Percentiles rank a stretch among this genome's conserved stretches.
phyloP scores from a whole-genome alignment of 2,113 vertebrate species.

The Ceyx melanurus region DNA sequence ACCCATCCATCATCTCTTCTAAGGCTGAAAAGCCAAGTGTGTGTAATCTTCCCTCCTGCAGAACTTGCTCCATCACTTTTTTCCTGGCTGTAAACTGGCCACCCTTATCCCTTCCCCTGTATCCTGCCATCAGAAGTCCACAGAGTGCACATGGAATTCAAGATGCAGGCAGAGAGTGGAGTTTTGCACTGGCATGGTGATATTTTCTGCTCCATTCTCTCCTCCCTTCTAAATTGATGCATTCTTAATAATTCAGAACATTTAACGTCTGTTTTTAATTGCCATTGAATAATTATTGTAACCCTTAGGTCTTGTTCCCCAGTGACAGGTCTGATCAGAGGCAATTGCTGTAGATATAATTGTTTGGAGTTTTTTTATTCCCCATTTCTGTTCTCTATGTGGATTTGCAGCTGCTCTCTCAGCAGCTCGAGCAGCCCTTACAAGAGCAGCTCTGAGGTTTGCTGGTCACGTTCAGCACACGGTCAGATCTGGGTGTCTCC shows the following conservation, averaged over 20 bases:
- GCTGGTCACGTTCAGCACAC: background rate
- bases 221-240: background rate
- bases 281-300: background rate
- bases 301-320: background rate
- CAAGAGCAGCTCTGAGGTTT: background rate
- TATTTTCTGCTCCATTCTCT: background rate
- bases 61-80: background rate
- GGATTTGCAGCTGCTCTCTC: background rate
- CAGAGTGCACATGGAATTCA: accelerated
- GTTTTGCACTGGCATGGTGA: background rate
- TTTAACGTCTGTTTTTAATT: background rate
- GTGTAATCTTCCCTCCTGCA: background rate
- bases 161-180: background rate
- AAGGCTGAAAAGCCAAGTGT: background rate
- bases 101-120: background rate
- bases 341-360: background rate
- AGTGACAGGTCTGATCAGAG: background rate
- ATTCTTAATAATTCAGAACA: background rate
- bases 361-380: background rate
- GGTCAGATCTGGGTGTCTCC: background rate
- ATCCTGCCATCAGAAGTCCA: background rate
- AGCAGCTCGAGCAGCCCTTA: background rate
- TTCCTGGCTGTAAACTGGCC: background rate
- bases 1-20: background rate
- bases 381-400: background rate